A percentile compares a stretch with the other conserved stretches of the same genome.
Evolutionary conservation across 2,888 invertebrate species (phyloP).

Genomic region (Rhopalosiphum nymphaeae): DNA sequence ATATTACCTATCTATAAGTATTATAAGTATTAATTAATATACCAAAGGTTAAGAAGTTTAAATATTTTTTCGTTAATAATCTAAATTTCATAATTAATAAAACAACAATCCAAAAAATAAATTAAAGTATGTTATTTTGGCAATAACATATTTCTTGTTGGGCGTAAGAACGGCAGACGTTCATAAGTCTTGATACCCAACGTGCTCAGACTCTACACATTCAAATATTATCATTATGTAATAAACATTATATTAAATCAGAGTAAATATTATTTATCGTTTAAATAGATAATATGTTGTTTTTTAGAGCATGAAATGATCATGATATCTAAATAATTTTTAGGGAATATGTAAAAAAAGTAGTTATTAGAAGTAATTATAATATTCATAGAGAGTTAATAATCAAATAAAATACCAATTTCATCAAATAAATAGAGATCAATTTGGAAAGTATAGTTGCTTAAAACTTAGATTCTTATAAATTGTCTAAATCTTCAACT

Average conservation of each 20-base stretch:
- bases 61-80: not conserved
- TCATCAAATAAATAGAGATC: not conserved
- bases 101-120: not conserved
- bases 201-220: rapidly evolving
- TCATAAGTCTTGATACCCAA: not conserved
- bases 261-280: not conserved
- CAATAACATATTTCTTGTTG: not conserved
- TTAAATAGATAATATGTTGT: not conserved
- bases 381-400: not conserved
- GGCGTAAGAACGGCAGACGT: not conserved
- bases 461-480: not conserved
- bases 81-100: not conserved
- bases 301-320: not conserved
- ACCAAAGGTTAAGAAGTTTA: too few relatives aligned
- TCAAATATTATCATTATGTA: too few relatives aligned
- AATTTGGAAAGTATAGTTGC: not conserved
- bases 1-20: not conserved
- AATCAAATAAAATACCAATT: not conserved
- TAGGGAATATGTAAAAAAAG: not conserved
- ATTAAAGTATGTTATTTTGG: not conserved
- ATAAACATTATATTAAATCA: not conserved
- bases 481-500: not conserved
- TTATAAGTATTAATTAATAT: not conserved
- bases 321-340: not conserved
- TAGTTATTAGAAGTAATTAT: not conserved